These are phyloP conservation scores for Tenualosa thibaudeaui DNA, from an alignment of 2,797 vertebrate species.

Conservation along the genomic window DNA sequence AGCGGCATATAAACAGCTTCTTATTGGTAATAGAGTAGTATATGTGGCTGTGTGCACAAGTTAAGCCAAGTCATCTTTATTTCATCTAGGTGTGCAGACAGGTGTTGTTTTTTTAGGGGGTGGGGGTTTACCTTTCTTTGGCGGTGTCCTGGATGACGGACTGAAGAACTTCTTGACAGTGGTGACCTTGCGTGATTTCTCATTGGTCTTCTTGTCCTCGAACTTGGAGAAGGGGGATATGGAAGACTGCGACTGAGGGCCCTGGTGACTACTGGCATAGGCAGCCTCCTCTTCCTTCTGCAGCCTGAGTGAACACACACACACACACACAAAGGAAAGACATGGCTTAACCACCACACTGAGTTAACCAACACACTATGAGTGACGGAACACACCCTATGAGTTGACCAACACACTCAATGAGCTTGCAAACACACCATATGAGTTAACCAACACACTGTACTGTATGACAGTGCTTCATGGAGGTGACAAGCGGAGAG, in stretches of 20 bases:
- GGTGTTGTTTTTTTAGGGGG: background rate
- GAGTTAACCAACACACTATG: too few relatives aligned
- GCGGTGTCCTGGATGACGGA: conserved; percentile 81
- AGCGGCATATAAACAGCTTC: too few relatives aligned
- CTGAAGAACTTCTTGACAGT: conserved; percentile 95
- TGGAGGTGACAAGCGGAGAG: too few relatives aligned
- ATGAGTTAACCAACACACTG: too few relatives aligned
- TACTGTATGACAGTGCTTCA: too few relatives aligned
- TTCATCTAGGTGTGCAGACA: background rate
- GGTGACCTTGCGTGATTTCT: conserved; percentile 89
- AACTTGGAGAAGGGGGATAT: conserved; percentile 85
- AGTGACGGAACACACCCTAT: too few relatives aligned
- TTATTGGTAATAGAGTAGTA: too few relatives aligned
- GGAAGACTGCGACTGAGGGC: conserved; percentile 69
- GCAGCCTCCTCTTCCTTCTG: conserved; percentile 93
- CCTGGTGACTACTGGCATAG: conserved; percentile 79
- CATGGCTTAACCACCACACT: too few relatives aligned
- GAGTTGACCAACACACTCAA: too few relatives aligned
- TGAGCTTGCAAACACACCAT: too few relatives aligned
- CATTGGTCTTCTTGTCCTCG: conserved; percentile 92
- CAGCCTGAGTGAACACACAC: conserved; percentile 69
- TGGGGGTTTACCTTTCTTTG: conserved; percentile 82
- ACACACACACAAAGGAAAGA: background rate
- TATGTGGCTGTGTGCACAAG: too few relatives aligned
- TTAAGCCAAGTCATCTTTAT: too few relatives aligned